Conservation (phyloP, 2,888 invertebrate genomes). For the Macrosiphum euphorbiae region DNA sequence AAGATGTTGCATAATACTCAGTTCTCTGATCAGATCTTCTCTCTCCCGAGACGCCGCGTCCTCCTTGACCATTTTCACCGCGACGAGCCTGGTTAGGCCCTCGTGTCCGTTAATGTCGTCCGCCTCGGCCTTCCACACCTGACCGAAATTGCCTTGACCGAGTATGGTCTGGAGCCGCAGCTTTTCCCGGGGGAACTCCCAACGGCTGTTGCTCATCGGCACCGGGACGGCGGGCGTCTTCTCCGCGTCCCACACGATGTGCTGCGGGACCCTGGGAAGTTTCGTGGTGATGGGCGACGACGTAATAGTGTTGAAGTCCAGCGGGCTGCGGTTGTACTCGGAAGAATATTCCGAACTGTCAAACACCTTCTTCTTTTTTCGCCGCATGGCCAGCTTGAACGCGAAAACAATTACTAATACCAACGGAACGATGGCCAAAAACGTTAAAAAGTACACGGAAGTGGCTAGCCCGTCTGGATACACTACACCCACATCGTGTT, state of each 20-base stretch:
- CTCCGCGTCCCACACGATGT: slow-evolving; percentile 67
- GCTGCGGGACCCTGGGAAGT: slow-evolving; percentile 68
- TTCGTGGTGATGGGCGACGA: slow-evolving; percentile 68
- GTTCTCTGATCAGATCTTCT: slow-evolving; percentile 80
- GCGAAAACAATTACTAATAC: slow-evolving; percentile 70
- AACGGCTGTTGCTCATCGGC: slow-evolving; percentile 69
- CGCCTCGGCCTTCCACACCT: slow-evolving; percentile 90
- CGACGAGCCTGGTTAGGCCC: slow-evolving; percentile 84
- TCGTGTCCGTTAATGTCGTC: slow-evolving; percentile 83
- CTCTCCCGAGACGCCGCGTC: slow-evolving; percentile 84
- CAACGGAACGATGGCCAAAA: slow-evolving; percentile 71
- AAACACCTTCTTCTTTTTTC: slow-evolving; percentile 70
- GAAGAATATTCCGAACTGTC: slow-evolving; percentile 73
- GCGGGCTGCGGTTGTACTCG: slow-evolving; percentile 70
- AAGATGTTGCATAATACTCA: slow-evolving; percentile 85
- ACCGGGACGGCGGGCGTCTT: slow-evolving; percentile 49
- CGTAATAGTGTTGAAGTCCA: slow-evolving; percentile 66
- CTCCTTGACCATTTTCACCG: slow-evolving; percentile 86
- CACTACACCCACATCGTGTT: slow-evolving; percentile 59
- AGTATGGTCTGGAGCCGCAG: slow-evolving; percentile 82
- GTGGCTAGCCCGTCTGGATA: slow-evolving; percentile 68
- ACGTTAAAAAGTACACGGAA: slow-evolving; percentile 71
- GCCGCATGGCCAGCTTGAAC: slow-evolving; percentile 67
- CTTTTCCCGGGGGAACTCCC: slow-evolving; percentile 85
- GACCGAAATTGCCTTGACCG: slow-evolving; percentile 87